Evolutionary conservation across 2,797 vertebrate genomes (phyloP).

Genomic region (Leptatherina wallacei): DNA sequence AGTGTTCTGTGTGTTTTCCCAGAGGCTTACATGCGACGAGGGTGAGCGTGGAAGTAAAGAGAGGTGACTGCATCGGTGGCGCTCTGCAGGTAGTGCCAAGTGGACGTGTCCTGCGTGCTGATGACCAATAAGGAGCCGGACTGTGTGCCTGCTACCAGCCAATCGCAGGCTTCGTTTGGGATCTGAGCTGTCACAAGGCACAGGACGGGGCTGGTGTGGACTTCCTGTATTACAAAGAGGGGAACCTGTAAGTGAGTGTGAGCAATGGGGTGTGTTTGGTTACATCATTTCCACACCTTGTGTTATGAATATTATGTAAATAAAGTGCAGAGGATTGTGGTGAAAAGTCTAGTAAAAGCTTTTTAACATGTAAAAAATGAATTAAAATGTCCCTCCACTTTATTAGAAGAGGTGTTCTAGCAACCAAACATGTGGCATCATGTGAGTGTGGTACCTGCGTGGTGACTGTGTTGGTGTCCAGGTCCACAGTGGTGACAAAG

Average conservation of each 20-base stretch:
- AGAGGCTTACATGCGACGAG: conserved; percentile 82
- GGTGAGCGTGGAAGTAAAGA: conserved; percentile 86
- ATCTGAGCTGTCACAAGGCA: conserved; percentile 88
- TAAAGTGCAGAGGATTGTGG: neutral
- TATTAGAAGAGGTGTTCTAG: neutral
- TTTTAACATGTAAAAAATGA: neutral
- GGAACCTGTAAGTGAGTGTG: neutral
- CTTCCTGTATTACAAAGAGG: conserved; percentile 50
- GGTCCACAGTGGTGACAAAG: conserved; percentile 85
- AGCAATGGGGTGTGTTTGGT: neutral
- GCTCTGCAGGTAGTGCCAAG: conserved; percentile 85
- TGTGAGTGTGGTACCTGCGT: conserved; percentile 81
- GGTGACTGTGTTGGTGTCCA: conserved; percentile 80
- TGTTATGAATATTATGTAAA: neutral
- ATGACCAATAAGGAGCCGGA: conserved; percentile 88
- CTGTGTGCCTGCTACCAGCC: conserved; percentile 93
- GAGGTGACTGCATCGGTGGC: conserved; percentile 92
- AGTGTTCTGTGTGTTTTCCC: no score
- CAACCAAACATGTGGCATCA: neutral
- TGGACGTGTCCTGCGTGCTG: conserved; percentile 76
- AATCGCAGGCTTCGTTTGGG: conserved; percentile 84
- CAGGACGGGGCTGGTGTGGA: conserved; percentile 89
- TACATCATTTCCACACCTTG: neutral
- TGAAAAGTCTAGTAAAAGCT: neutral
- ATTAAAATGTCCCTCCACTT: neutral